A percentile compares a stretch with the other conserved stretches of the same genome.
Conservation (phyloP, 2,888 invertebrate genomes). For the Ennomos quercinarius region DNA sequence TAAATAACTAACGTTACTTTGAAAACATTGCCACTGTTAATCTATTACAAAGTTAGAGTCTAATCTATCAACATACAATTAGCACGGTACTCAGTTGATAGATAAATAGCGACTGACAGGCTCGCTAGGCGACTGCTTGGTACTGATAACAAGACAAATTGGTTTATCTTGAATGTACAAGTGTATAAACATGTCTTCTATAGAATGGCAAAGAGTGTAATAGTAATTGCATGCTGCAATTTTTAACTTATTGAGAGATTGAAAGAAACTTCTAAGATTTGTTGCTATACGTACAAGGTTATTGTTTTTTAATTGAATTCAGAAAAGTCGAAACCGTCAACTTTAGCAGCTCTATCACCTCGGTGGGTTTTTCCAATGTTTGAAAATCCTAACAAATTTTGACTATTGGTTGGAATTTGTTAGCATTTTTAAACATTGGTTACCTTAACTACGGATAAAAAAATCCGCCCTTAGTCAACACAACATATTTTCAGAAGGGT, state of each 20-base stretch:
- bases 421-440: too few relatives aligned
- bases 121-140: constrained; percentile 57
- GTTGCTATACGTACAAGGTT: too few relatives aligned
- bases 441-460: too few relatives aligned
- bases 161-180: constrained; percentile 24
- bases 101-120: constrained; percentile 62
- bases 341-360: too few relatives aligned
- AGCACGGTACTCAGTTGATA: constrained; percentile 54
- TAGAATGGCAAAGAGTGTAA: constrained; percentile 3
- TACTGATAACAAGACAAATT: constrained; percentile 68
- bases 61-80: constrained; percentile 65
- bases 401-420: too few relatives aligned
- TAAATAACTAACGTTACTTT: background rate
- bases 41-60: constrained; percentile 36
- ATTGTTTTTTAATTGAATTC: too few relatives aligned
- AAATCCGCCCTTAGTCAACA: too few relatives aligned
- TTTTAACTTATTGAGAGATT: background rate
- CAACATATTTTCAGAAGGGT: too few relatives aligned
- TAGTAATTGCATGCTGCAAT: background rate
- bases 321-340: too few relatives aligned
- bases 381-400: too few relatives aligned
- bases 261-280: too few relatives aligned
- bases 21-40: background rate
- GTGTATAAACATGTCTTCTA: constrained; percentile 7
- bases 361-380: too few relatives aligned